Base-by-base conservation (phyloP, 1,140 invertebrate species). In the Tenebrio molitor region DNA sequence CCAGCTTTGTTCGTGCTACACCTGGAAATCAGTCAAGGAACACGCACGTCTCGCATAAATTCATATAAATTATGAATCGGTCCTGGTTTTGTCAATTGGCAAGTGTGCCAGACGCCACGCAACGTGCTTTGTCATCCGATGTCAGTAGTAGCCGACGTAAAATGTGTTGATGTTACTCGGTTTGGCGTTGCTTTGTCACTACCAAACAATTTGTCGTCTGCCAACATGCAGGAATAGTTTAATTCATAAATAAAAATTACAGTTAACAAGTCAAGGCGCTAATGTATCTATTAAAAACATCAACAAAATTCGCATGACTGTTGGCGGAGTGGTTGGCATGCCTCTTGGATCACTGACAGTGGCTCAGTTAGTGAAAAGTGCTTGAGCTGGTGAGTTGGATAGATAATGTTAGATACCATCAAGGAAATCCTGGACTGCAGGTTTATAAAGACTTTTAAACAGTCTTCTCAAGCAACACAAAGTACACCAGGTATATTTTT, bases 351-450 rank as follows among this genome's bases (percentile, higher is more conserved):
- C n/a, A n/a, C n/a, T 21, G 23, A 58, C 10, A n/a, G 10, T 25
- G 6, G 2, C 17, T 66, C 64, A 66, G 64, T 66, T 42, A 66
- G 64, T 66, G 42, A 7, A 44, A 41, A 41, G 64, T 66, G 64
- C 36, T 44, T 66, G 44, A 69, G 50, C 41, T 58, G 29, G 50
- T 50, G 65, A 39, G 64, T 53, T 44, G 25, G 50, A 58, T 63
- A 69, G 76, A 79, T 75, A 73, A 79, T 79, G 78, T 79, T 79
- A 78, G 77, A 79, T 76, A 72, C 72, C 17, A 71, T 79, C 17
- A 77, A 76, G 50, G 73, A 76, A 16, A 23, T 79, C 39, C 74
- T 78, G 64, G 77, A 75, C 74, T 77, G 74, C 71, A 73, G 73
- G 64, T 76, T 75, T 70, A 67, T 74, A 62, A 67, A 74, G 64